These are phyloP conservation scores for Esperia sulphurella DNA, from an alignment of 2,888 invertebrate species.

Conservation along the genomic window DNA sequence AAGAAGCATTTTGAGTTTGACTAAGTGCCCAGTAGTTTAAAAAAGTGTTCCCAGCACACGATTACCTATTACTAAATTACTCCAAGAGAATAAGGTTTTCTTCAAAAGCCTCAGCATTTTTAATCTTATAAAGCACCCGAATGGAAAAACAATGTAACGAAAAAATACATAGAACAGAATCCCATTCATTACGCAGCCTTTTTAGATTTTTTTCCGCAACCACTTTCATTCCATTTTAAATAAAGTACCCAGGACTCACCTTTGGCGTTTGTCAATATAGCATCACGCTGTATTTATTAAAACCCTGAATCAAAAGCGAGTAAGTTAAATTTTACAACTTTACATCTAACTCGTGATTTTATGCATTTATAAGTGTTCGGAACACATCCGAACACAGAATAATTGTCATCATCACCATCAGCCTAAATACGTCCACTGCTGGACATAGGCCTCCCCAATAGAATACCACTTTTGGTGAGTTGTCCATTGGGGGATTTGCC, in stretches of 20 bases:
- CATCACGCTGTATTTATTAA: constrained; percentile 21
- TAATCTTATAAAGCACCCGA: not conserved
- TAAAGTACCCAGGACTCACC: constrained; percentile 14
- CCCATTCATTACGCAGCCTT: not conserved
- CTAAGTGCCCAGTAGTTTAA: too few species aligned
- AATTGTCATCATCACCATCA: too few species aligned
- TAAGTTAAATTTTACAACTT: not conserved
- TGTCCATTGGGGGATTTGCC: too few species aligned
- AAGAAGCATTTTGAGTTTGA: too few species aligned
- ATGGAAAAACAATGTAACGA: not conserved
- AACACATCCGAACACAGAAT: too few species aligned
- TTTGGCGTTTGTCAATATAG: constrained; percentile 26
- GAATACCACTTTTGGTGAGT: too few species aligned
- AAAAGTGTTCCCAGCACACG: not conserved
- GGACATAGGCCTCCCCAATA: too few species aligned
- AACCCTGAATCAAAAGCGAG: constrained; percentile 6
- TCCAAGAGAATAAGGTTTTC: not conserved
- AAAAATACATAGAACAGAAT: not conserved
- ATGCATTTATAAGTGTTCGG: too few species aligned
- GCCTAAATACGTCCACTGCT: too few species aligned
- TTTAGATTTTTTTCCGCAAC: constrained; percentile 1
- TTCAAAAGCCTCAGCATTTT: not conserved
- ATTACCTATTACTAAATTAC: not conserved
- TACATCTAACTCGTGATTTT: too few species aligned
- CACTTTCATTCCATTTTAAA: constrained; percentile 13